Percentiles rank a stretch among this genome's conserved stretches.
phyloP scores from a whole-genome alignment of 2,888 invertebrate species.

The Eupithecia insigniata region DNA sequence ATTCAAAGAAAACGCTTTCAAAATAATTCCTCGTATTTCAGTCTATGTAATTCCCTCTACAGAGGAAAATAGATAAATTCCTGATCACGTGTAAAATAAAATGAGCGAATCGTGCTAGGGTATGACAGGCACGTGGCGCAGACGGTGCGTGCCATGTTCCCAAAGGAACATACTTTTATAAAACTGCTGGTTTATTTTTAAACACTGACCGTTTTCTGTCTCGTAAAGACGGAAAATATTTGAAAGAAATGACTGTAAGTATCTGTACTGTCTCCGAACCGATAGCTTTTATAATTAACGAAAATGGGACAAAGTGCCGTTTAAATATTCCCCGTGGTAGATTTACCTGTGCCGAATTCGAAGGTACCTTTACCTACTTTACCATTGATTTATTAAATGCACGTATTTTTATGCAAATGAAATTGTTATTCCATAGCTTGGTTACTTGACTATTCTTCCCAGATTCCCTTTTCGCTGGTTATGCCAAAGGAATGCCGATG shows the following conservation, averaged over 20 bases:
- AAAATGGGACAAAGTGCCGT: background rate
- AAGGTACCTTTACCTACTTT: conserved; percentile 3
- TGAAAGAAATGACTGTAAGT: conserved; percentile 4
- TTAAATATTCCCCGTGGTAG: background rate
- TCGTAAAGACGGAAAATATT: conserved; percentile 8
- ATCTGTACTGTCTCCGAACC: background rate
- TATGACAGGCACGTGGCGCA: conserved; percentile 29
- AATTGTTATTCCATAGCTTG: conserved; percentile 39
- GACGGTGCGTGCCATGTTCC: conserved; percentile 27
- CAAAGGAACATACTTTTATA: conserved; percentile 21
- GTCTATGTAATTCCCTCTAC: conserved; percentile 3
- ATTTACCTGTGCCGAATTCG: conserved; percentile 1
- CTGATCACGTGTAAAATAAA: conserved; percentile 28
- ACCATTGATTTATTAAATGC: conserved; percentile 3
- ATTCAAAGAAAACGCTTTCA: conserved; percentile 9
- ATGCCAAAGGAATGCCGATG: conserved; percentile 29
- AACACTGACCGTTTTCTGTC: conserved; percentile 13
- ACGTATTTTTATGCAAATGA: conserved; percentile 29
- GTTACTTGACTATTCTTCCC: conserved; percentile 39
- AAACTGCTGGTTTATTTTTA: conserved; percentile 31
- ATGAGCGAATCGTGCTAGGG: conserved; percentile 23
- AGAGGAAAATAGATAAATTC: conserved; percentile 30
- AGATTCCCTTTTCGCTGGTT: conserved; percentile 40
- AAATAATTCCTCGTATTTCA: conserved; percentile 13
- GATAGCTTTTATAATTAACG: background rate